A percentile compares a stretch with the other conserved stretches of the same genome.
phyloP scores from a whole-genome alignment of 92 coral and sea anemone genomes.

The Parazoanthus swiftii region DNA sequence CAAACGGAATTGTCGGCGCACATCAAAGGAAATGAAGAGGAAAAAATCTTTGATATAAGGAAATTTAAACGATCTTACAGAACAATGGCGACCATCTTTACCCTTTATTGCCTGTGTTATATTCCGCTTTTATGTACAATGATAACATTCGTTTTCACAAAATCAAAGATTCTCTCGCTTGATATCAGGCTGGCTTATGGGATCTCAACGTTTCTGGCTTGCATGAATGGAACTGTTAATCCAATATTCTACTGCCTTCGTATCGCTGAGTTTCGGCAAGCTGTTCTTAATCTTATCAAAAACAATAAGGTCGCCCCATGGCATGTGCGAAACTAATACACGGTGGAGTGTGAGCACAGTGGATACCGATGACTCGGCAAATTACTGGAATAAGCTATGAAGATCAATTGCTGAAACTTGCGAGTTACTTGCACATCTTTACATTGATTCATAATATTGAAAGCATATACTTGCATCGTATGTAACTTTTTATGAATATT shows the following conservation, averaged over 20 bases:
- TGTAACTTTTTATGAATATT: too few species aligned
- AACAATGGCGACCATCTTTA: slow-evolving; percentile 39
- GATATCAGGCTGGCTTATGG: slow-evolving; percentile 33
- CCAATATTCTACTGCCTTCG: slow-evolving; percentile 36
- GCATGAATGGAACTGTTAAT: slow-evolving; percentile 29
- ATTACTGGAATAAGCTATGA: too few species aligned
- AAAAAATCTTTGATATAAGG: slow-evolving; percentile 7
- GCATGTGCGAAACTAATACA: neutral
- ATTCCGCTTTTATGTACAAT: slow-evolving; percentile 37
- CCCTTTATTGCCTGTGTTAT: slow-evolving; percentile 14
- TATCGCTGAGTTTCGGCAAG: slow-evolving; percentile 34
- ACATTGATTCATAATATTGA: too few species aligned
- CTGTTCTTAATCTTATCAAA: slow-evolving; percentile 9
- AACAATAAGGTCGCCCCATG: neutral
- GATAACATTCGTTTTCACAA: slow-evolving; percentile 18
- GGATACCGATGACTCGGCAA: too few species aligned
- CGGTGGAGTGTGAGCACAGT: neutral
- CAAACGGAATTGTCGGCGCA: slow-evolving; percentile 10
- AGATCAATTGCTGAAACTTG: too few species aligned
- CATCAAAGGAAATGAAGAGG: neutral
- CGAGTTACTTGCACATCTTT: too few species aligned
- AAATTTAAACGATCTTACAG: slow-evolving; percentile 33
- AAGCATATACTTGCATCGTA: too few species aligned
- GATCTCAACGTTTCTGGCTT: slow-evolving; percentile 32
- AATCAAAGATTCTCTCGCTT: slow-evolving; percentile 10